A percentile compares a stretch with the other conserved stretches of the same genome.
Evolutionary conservation across 2,888 invertebrate species (phyloP).

Genomic region (Chloroclysta siterata): DNA sequence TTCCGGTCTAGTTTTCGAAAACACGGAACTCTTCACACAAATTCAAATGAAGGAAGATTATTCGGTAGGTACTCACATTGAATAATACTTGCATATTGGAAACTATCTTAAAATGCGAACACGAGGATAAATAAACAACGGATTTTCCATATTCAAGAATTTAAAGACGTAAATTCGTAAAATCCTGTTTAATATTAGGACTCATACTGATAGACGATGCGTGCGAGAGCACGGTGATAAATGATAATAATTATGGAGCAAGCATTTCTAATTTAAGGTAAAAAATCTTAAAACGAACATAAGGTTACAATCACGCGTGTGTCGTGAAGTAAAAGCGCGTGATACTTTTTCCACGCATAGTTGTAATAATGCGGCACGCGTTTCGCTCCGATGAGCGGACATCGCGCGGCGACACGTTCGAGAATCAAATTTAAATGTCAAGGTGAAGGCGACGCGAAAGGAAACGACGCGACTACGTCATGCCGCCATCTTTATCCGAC

Average conservation of each 20-base stretch:
- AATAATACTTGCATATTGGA: not conserved
- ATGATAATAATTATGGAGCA: not conserved
- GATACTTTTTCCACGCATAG: constrained; percentile 29
- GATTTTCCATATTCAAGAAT: not conserved
- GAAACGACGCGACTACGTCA: constrained; percentile 81
- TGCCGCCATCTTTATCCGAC: constrained; percentile 66
- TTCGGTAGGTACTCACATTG: not conserved
- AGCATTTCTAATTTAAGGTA: not conserved
- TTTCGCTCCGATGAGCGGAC: constrained; percentile 62
- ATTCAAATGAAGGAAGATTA: too few relatives aligned
- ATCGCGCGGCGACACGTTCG: constrained; percentile 68
- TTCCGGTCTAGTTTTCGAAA: too few relatives aligned
- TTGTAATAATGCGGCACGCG: constrained; percentile 58
- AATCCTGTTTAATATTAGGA: too few relatives aligned
- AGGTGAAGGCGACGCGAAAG: constrained; percentile 79
- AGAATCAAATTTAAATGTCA: constrained; percentile 80
- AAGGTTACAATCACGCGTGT: not conserved
- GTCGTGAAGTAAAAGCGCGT: constrained; percentile 4
- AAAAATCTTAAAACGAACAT: too few relatives aligned
- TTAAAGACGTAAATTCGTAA: not conserved
- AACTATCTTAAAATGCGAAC: constrained; percentile 20
- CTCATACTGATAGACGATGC: not conserved
- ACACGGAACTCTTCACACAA: too few relatives aligned
- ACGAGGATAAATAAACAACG: constrained; percentile 1
- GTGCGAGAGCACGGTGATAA: not conserved